Evolutionary conservation across 2,888 invertebrate species (phyloP), one percentile per base, ranked within the genome.

Genomic region (Cactoblastis cactorum): DNA sequence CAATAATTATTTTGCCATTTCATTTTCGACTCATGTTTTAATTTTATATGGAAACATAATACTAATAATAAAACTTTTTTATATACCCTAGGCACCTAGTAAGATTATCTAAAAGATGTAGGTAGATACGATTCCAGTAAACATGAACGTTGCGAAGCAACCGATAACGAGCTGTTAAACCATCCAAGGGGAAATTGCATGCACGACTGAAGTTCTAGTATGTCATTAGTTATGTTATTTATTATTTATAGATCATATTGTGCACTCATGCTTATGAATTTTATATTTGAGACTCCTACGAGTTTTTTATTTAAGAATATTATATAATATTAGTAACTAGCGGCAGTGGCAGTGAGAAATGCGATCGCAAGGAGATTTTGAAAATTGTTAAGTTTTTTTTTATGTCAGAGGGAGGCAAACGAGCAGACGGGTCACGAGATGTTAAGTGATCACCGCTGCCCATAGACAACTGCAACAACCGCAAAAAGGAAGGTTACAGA

Each of bases 121-220:
- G 1, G 22, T 9, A 28, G 28, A 28, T 28, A 6, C n/a, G n/a
- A n/a, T 28, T 28, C 28, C 28, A 28, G 8, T 9, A 1, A 6
- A 28, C 28, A 28, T 4, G 28, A 4, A 17, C 32, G 28, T 43
- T 15, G 28, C 43, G 11, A 11, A 14, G 43, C 28, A 28, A 17
- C 43, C 28, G 15, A 28, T 28, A 43, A 43, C 43, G 28, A 43
- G 43, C 15, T 28, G 28, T 28, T 41, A 41, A 22, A 43, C 28
- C 28, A 32, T 11, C 17, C 9, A 32, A 43, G 32, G 11, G 28
- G 43, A 43, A 43, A 43, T 28, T 28, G 15, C 17, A 43, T 15
- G 43, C 43, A 22, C 22, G 19, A 6, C 11, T 41, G 19, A 19
- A 28, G 28, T 4, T 24, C 22, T 43, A 28, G 28, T 43, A 43